These are phyloP conservation scores for Urophycis tenuis DNA, from an alignment of 2,797 vertebrate genomes.

Conservation along the genomic window DNA sequence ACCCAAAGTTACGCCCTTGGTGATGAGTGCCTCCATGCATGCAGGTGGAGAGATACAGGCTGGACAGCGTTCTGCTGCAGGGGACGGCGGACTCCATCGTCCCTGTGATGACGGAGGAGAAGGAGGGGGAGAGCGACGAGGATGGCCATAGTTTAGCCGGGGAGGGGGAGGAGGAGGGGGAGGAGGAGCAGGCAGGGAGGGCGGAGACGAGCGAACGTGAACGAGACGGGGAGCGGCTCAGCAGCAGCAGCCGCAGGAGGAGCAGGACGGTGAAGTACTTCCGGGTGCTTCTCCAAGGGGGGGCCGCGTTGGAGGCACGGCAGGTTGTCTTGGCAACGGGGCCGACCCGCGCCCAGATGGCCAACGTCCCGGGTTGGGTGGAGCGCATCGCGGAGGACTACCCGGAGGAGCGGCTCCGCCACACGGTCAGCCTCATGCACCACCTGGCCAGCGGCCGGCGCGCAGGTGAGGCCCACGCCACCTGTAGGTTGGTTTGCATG, in stretches of 20 bases:
- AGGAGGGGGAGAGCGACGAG: constrained; percentile 10
- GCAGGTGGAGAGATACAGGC: constrained; percentile 64
- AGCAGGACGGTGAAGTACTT: constrained; percentile 59
- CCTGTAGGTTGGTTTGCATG: too few relatives aligned
- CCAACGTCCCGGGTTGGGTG: constrained; percentile 72
- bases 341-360: constrained; percentile 71
- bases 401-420: constrained; percentile 68
- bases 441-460: constrained; percentile 36
- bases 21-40: constrained; percentile 21
- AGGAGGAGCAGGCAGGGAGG: constrained; percentile 9
- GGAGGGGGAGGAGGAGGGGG: constrained; percentile 3
- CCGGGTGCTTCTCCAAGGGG: constrained; percentile 59
- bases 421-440: constrained; percentile 73
- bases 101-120: constrained; percentile 44
- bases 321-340: constrained; percentile 70
- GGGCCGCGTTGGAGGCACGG: constrained; percentile 51
- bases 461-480: constrained; percentile 8
- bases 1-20: too few relatives aligned
- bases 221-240: background rate
- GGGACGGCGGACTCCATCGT: constrained; percentile 68
- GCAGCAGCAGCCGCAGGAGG: constrained; percentile 3
- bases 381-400: constrained; percentile 61
- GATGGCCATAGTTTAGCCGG: background rate
- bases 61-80: constrained; percentile 62
- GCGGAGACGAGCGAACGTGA: background rate